A percentile compares a stretch with the other conserved stretches of the same genome.
Evolutionary conservation across 37 sponge, comb jelly and placozoan species (phyloP).

Genomic region (Diacarnus erythraeanus): DNA sequence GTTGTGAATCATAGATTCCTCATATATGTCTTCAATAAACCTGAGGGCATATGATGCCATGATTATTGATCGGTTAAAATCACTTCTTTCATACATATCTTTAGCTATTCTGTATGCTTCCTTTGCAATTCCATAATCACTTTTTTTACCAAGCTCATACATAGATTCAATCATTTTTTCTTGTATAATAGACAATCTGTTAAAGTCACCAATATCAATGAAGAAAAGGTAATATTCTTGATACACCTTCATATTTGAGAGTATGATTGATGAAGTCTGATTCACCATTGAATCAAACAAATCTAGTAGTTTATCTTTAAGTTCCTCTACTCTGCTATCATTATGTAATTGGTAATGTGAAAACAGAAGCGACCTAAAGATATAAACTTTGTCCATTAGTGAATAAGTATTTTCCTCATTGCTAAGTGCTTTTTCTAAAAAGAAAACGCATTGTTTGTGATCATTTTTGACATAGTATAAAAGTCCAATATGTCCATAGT

Average conservation of each 20-base stretch:
- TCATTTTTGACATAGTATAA: too few species aligned
- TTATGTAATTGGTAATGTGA: too few species aligned
- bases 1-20: neutral
- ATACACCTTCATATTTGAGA: too few species aligned
- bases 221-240: too few species aligned
- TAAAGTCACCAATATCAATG: neutral
- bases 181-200: neutral
- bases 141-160: neutral
- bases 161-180: neutral
- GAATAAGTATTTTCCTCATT: too few species aligned
- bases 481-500: too few species aligned
- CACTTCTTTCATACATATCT: neutral
- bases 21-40: neutral
- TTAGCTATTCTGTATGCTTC: neutral
- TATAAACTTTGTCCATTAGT: too few species aligned
- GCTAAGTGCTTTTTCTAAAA: neutral
- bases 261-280: neutral
- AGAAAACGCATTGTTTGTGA: neutral
- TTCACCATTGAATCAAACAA: neutral
- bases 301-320: neutral
- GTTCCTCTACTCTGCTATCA: neutral
- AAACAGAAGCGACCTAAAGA: too few species aligned
- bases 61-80: neutral
- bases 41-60: neutral
- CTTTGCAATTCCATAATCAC: neutral